phyloP scores from a whole-genome alignment of 2,113 vertebrate species.

The Rhizomys pruinosus region DNA sequence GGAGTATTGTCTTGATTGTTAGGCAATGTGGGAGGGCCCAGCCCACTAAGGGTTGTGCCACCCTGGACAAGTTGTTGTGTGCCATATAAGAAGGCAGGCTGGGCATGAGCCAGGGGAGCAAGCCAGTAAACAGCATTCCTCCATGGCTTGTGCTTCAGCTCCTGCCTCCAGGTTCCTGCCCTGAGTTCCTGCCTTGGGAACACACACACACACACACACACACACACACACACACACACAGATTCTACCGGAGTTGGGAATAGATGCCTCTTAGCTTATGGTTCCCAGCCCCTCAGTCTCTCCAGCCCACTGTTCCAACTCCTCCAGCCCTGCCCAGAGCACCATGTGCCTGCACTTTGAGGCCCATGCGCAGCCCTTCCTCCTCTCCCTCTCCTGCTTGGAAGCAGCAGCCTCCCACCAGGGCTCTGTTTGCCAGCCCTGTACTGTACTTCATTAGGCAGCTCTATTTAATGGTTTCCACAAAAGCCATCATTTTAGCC shows the following conservation, averaged over 20 bases:
- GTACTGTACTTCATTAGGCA: conserved; percentile 92
- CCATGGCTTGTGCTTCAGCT: too few relatives aligned
- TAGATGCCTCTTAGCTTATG: fast-evolving
- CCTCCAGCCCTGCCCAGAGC: conserved; percentile 62
- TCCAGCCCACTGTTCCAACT: conserved; percentile 59
- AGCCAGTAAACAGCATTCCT: too few relatives aligned
- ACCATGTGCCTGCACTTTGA: conserved; percentile 74
- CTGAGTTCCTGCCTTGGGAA: too few relatives aligned
- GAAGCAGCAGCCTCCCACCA: conserved; percentile 85
- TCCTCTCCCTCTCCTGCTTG: conserved; percentile 84
- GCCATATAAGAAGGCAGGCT: too few relatives aligned
- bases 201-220: background rate
- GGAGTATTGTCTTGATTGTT: too few relatives aligned
- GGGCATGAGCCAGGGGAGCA: too few relatives aligned
- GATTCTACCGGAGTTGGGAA: fast-evolving
- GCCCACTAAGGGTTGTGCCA: too few relatives aligned
- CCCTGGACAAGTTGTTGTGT: too few relatives aligned
- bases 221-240: background rate
- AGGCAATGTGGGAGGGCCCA: too few relatives aligned
- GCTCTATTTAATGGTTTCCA: conserved; percentile 91
- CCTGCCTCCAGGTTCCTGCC: too few relatives aligned
- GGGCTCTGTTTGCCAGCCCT: conserved; percentile 86
- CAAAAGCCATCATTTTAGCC: conserved; percentile 93
- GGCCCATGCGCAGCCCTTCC: conserved; percentile 72
- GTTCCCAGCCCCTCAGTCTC: background rate